Conservation (phyloP, 2,888 invertebrate genomes). For the Platycheirus rosarum region DNA sequence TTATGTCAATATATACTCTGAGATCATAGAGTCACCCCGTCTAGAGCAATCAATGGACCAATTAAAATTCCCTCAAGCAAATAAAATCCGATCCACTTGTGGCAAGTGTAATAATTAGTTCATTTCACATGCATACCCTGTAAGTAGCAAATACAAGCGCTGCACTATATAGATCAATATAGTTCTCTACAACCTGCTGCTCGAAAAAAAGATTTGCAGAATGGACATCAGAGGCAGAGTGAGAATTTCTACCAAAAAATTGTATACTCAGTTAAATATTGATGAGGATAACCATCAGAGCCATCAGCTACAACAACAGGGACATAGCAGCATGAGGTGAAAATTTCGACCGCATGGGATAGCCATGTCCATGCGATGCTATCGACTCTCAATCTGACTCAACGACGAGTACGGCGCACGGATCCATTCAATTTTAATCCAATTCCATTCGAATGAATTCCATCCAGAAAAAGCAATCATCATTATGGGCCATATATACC, state of each 20-base stretch:
- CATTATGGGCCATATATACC: constrained; percentile 58
- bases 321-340: constrained; percentile 26
- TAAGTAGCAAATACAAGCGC: neutral
- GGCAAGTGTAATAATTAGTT: constrained; percentile 72
- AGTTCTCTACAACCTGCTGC: constrained; percentile 16
- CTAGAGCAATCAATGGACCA: constrained; percentile 56
- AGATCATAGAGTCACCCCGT: constrained; percentile 26
- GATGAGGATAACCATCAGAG: constrained; percentile 60
- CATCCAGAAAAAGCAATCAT: constrained; percentile 72
- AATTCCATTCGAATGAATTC: constrained; percentile 72
- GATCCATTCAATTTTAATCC: constrained; percentile 72
- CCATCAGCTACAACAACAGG: constrained; percentile 41
- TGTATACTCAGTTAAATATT: constrained; percentile 67
- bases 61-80: constrained; percentile 69
- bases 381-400: constrained; percentile 32
- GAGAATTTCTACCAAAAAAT: constrained; percentile 49
- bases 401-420: constrained; percentile 40
- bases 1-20: constrained; percentile 11
- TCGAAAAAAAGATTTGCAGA: constrained; percentile 27
- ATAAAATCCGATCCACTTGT: constrained; percentile 70
- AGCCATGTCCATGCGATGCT: constrained; percentile 28
- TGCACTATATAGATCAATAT: neutral
- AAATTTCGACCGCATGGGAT: constrained; percentile 47
- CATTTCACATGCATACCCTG: constrained; percentile 48
- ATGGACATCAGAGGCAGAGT: constrained; percentile 24